A percentile compares a stretch with the other conserved stretches of the same genome.
phyloP scores from a whole-genome alignment of 92 coral and sea anemone species.

The Epizoanthus ramosus region DNA sequence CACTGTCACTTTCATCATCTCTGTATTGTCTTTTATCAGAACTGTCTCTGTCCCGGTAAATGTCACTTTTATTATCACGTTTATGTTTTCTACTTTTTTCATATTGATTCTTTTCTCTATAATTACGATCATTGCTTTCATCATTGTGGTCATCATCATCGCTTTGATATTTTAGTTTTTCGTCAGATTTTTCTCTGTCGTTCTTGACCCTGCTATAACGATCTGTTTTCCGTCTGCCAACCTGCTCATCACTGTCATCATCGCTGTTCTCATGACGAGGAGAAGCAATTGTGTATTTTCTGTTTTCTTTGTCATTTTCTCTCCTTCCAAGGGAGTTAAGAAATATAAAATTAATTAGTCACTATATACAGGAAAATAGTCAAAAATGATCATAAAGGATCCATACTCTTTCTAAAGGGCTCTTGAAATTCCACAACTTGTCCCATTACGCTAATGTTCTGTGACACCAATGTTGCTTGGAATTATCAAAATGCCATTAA shows the following conservation, averaged over 20 bases:
- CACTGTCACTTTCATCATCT: conserved; percentile 37
- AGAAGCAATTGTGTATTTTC: neutral
- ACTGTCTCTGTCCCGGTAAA: conserved; percentile 34
- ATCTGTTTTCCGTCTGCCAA: neutral
- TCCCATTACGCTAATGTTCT: no score
- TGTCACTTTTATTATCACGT: conserved; percentile 52
- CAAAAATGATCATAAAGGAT: no score
- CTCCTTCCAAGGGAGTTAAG: neutral
- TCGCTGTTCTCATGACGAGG: neutral
- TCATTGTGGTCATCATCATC: conserved; percentile 57
- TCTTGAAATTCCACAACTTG: no score
- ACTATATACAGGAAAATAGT: no score
- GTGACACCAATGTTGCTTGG: no score
- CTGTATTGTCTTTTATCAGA: conserved; percentile 39
- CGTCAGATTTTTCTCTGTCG: neutral
- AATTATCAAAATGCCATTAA: no score
- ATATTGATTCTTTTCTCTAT: conserved; percentile 25
- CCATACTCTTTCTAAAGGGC: no score
- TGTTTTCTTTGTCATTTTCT: conserved; percentile 41
- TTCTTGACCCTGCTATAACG: neutral
- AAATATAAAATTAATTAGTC: neutral
- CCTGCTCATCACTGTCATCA: conserved; percentile 1
- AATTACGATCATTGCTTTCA: conserved; percentile 25
- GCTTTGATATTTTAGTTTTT: conserved; percentile 3
- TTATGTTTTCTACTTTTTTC: conserved; percentile 9